Evolutionary conservation across 64 coral and sea anemone species (phyloP).

Genomic region (Montipora efflorescens): DNA sequence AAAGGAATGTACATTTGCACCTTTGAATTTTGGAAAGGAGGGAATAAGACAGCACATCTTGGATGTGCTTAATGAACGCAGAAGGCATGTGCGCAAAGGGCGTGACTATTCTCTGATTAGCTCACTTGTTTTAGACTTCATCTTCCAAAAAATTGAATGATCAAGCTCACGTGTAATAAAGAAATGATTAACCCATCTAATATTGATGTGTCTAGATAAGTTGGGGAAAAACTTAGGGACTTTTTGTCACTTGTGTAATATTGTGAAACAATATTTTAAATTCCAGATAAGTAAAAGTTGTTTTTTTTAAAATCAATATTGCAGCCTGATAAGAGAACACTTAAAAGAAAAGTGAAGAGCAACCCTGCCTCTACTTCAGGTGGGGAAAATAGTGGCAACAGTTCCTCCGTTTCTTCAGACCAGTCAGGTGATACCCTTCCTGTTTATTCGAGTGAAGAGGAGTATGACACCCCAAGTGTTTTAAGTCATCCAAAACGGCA

Average conservation of each 20-base stretch:
- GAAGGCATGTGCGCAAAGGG: constrained; percentile 33
- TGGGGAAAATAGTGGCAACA: not conserved
- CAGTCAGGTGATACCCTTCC: not conserved
- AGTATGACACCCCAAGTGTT: too few relatives aligned
- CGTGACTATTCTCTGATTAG: constrained; percentile 59
- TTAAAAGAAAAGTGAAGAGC: not conserved
- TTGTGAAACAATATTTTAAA: not conserved
- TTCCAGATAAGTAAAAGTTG: not conserved
- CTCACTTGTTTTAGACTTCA: not conserved
- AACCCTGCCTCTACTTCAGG: not conserved
- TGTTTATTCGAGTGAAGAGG: too few relatives aligned
- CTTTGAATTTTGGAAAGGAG: constrained; percentile 45
- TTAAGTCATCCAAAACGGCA: too few relatives aligned
- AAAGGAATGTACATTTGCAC: constrained; percentile 28
- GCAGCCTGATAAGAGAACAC: not conserved
- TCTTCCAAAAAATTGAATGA: not conserved
- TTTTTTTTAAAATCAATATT: not conserved
- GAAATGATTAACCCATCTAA: not conserved
- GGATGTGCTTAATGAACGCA: constrained; percentile 60
- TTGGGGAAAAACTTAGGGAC: too few relatives aligned
- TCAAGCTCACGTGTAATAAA: not conserved
- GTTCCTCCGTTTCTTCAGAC: not conserved
- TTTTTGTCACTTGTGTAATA: not conserved
- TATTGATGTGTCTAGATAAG: too few relatives aligned
- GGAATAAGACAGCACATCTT: constrained; percentile 70